These are phyloP conservation scores for mouse (Mus musculus) DNA, from an alignment of 2,113 vertebrate species.

Conservation along the genomic window DNA sequence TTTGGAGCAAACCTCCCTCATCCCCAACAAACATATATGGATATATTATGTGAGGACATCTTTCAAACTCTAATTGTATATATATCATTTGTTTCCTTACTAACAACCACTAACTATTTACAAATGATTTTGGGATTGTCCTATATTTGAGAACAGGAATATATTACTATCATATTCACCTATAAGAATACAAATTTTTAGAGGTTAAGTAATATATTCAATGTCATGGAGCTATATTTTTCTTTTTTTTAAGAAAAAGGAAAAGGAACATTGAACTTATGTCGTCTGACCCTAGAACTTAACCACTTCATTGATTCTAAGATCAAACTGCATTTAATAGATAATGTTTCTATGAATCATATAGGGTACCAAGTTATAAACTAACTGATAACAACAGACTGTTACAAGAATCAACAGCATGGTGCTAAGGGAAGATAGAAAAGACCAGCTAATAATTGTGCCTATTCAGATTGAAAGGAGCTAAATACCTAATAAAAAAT, in stretches of 20 bases:
- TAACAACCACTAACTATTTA: not conserved
- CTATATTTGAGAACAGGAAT: not conserved
- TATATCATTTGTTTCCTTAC: not conserved
- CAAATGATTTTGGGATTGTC: not conserved
- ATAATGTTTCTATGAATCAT: conserved; percentile 35
- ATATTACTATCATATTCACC: not conserved
- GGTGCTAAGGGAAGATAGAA: not conserved
- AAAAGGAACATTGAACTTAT: not conserved
- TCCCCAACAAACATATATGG: not conserved
- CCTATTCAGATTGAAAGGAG: conserved; percentile 11
- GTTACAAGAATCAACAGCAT: conserved; percentile 16
- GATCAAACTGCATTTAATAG: not conserved
- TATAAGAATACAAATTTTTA: not conserved
- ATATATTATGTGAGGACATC: not conserved
- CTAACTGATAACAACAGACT: not conserved
- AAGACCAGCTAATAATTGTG: conserved; percentile 33
- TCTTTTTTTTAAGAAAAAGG: not conserved
- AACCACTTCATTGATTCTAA: not conserved
- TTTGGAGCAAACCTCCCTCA: not conserved
- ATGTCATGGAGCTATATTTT: not conserved
- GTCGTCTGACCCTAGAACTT: not conserved
- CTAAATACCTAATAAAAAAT: too few relatives aligned
- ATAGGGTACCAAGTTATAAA: not conserved
- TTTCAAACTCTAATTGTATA: not conserved
- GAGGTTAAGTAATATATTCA: not conserved